These are phyloP conservation scores for Drosophila ohnishii DNA, from an alignment of 1,140 invertebrate genomes.

Conservation along the genomic window DNA sequence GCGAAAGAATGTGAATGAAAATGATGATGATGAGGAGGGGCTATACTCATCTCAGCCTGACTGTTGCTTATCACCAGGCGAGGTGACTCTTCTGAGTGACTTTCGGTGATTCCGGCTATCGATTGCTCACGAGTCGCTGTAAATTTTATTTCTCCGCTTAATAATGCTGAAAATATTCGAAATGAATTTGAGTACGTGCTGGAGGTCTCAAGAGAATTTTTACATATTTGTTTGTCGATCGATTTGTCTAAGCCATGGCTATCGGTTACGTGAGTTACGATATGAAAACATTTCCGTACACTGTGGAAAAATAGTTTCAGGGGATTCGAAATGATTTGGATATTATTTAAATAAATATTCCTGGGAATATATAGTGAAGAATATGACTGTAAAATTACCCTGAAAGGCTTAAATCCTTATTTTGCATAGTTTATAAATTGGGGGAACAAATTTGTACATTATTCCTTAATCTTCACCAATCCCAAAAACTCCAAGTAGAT, in stretches of 20 bases:
- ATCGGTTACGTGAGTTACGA: slow-evolving; percentile 1
- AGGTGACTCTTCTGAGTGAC: slow-evolving; percentile 34
- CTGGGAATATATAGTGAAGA: too few relatives aligned
- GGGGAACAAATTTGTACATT: background rate
- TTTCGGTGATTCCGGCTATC: slow-evolving; percentile 38
- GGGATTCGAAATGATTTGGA: background rate
- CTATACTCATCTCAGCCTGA: too few relatives aligned
- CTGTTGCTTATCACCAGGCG: slow-evolving; percentile 28
- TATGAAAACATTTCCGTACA: slow-evolving; percentile 18
- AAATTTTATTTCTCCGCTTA: slow-evolving; percentile 33
- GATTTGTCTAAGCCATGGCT: slow-evolving; percentile 30
- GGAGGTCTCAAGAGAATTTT: slow-evolving; percentile 27
- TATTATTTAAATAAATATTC: background rate
- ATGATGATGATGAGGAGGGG: background rate
- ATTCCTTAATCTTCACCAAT: background rate
- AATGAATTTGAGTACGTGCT: slow-evolving; percentile 57
- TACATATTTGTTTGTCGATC: slow-evolving; percentile 51
- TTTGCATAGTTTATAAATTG: background rate
- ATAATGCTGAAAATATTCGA: slow-evolving; percentile 44
- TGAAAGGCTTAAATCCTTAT: background rate
- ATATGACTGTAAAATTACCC: too few relatives aligned
- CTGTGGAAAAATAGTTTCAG: background rate
- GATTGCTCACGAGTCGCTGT: slow-evolving; percentile 56
- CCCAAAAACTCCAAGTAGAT: background rate
- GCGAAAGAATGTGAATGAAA: slow-evolving; percentile 29